Evolutionary conservation across 1,140 invertebrate species (phyloP).

Genomic region (Acyrthosiphon pisum): DNA sequence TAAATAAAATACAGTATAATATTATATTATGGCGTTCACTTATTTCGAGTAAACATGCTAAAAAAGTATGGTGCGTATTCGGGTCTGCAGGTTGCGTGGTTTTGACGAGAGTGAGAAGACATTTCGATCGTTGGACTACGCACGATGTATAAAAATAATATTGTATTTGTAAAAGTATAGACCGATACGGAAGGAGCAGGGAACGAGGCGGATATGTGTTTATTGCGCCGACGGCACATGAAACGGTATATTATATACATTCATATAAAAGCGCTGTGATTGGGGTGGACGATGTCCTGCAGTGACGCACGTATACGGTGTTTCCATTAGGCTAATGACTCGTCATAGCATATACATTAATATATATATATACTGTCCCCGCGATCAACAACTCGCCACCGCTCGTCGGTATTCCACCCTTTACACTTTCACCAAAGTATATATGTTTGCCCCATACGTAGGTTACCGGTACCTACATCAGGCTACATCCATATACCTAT

Average conservation of each 20-base stretch:
- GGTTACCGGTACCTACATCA: not conserved
- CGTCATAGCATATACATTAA: not conserved
- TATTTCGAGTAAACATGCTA: not conserved
- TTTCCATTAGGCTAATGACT: slow-evolving; percentile 57
- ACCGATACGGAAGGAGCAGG: not conserved
- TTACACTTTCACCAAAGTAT: slow-evolving; percentile 40
- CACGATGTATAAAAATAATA: not conserved
- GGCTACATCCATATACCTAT: not conserved
- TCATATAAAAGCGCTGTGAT: slow-evolving; percentile 9
- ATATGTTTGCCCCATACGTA: not conserved
- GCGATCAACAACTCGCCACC: not conserved
- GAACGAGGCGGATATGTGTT: not conserved
- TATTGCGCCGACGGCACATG: slow-evolving; percentile 1
- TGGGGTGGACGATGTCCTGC: slow-evolving; percentile 49
- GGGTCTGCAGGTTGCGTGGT: not conserved
- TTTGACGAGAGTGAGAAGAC: not conserved
- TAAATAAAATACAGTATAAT: not conserved
- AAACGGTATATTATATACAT: slow-evolving; percentile 24
- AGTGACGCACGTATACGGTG: slow-evolving; percentile 30
- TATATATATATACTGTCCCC: not conserved
- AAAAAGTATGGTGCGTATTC: not conserved
- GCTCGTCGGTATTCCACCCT: not conserved
- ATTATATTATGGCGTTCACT: not conserved
- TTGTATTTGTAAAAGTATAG: no score
- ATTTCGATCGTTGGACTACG: not conserved